phyloP scores from a whole-genome alignment of 2,888 invertebrate genomes.

The Halictus quadricinctus region DNA sequence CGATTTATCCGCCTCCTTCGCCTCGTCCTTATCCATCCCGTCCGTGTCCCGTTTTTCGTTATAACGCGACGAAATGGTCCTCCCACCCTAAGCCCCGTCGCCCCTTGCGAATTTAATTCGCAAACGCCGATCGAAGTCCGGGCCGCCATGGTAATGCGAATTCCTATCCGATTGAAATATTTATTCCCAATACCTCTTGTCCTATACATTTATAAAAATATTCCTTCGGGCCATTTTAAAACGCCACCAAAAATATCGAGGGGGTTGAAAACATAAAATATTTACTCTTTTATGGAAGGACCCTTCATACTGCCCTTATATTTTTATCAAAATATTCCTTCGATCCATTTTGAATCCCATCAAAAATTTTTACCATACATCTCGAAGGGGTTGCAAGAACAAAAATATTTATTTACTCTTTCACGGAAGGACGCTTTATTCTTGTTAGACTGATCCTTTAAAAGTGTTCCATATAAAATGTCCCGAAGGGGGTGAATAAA shows the following conservation, averaged over 20 bases:
- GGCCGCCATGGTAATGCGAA: slow-evolving; percentile 21
- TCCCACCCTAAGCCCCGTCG: not conserved
- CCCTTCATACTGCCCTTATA: not conserved
- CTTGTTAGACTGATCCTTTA: not conserved
- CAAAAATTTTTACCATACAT: not conserved
- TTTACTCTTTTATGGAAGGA: too few relatives aligned
- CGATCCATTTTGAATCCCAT: not conserved
- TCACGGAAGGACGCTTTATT: not conserved
- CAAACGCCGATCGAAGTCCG: slow-evolving; percentile 20
- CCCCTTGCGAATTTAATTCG: slow-evolving; percentile 15
- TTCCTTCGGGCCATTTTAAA: too few relatives aligned
- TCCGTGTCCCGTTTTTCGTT: slow-evolving; percentile 2
- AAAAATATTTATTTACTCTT: not conserved
- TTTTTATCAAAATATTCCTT: not conserved
- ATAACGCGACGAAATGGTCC: slow-evolving; percentile 23
- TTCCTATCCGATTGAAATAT: not conserved
- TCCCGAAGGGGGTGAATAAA: not conserved
- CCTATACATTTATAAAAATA: too few relatives aligned
- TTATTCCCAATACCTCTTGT: not conserved
- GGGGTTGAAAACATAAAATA: too few relatives aligned
- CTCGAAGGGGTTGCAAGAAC: not conserved
- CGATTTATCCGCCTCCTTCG: slow-evolving; percentile 32
- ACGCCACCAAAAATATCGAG: too few relatives aligned
- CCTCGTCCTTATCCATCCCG: not conserved
- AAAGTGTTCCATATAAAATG: not conserved